These are phyloP conservation scores for Drosophila auraria DNA, from an alignment of 1,140 invertebrate genomes.

Conservation along the genomic window DNA sequence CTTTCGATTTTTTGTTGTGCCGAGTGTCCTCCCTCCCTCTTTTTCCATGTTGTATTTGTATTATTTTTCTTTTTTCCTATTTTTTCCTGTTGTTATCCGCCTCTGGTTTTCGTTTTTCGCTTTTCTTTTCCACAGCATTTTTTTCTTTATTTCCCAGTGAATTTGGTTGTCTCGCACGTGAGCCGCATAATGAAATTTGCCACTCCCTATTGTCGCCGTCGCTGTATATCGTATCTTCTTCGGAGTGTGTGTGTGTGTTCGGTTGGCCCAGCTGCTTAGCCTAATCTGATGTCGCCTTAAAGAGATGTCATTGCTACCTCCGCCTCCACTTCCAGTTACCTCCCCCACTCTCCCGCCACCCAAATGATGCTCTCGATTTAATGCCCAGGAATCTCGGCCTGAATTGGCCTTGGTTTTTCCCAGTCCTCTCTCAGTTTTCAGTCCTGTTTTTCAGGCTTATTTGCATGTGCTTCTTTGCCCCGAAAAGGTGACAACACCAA, in stretches of 20 bases:
- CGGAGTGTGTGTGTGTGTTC: slow-evolving; percentile 25
- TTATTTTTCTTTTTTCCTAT: slow-evolving; percentile 41
- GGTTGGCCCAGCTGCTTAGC: slow-evolving; percentile 78
- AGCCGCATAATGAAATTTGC: slow-evolving; percentile 81
- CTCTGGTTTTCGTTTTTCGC: slow-evolving; percentile 37
- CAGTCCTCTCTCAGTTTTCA: slow-evolving; percentile 10
- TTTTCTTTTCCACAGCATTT: slow-evolving; percentile 48
- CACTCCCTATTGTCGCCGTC: slow-evolving; percentile 66
- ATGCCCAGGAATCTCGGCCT: slow-evolving; percentile 75
- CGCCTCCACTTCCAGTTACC: neutral
- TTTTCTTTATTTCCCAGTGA: slow-evolving; percentile 81
- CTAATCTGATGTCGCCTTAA: slow-evolving; percentile 80
- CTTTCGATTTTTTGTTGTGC: no score
- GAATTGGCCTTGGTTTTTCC: slow-evolving; percentile 39
- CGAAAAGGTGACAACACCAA: slow-evolving; percentile 79
- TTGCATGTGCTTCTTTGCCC: slow-evolving; percentile 62
- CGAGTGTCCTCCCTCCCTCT: slow-evolving; percentile 7
- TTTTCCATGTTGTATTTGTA: slow-evolving; percentile 50
- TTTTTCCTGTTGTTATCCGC: slow-evolving; percentile 28
- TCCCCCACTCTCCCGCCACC: neutral
- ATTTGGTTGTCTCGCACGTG: slow-evolving; percentile 84
- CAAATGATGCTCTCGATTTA: slow-evolving; percentile 61
- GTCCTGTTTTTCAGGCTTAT: slow-evolving; percentile 57
- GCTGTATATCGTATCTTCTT: slow-evolving; percentile 16
- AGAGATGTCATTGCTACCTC: slow-evolving; percentile 63